phyloP scores from a whole-genome alignment of 1,140 invertebrate species.

The Cotesia typhae region DNA sequence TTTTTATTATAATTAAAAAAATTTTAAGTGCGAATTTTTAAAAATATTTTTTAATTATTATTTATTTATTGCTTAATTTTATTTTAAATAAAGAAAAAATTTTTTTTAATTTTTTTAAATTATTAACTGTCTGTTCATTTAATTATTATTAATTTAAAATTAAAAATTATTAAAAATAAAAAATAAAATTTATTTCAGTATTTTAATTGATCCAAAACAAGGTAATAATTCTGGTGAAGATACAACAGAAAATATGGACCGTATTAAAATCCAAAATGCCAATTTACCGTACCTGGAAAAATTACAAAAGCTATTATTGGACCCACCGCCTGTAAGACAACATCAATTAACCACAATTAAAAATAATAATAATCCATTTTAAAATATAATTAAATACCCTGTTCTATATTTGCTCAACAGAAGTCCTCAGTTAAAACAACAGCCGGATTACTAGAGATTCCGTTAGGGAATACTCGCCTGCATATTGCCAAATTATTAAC shows the following conservation, averaged over 20 bases:
- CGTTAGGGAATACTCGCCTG: constrained; percentile 80
- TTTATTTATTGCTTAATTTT: neutral
- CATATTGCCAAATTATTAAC: constrained; percentile 79
- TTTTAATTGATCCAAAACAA: constrained; percentile 39
- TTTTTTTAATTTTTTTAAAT: neutral
- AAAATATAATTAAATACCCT: neutral
- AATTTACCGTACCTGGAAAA: constrained; percentile 75
- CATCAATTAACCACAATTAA: constrained; percentile 19
- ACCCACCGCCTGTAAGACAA: constrained; percentile 76
- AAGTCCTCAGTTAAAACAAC: constrained; percentile 73
- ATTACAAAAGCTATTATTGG: constrained; percentile 75
- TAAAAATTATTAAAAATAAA: neutral
- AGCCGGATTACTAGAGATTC: constrained; percentile 73
- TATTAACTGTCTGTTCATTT: too few relatives aligned
- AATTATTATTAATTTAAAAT: too few relatives aligned
- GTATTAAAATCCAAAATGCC: constrained; percentile 65
- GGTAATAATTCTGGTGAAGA: constrained; percentile 51
- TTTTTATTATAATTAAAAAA: too few relatives aligned
- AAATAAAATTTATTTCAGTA: constrained; percentile 36
- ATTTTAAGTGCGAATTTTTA: too few relatives aligned
- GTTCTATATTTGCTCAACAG: constrained; percentile 50
- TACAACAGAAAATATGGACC: constrained; percentile 50
- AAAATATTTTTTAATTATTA: neutral
- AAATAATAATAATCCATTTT: constrained; percentile 31
- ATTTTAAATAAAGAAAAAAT: neutral